Conservation (phyloP, 2,888 invertebrate species). For the Diarsia rubi region DNA sequence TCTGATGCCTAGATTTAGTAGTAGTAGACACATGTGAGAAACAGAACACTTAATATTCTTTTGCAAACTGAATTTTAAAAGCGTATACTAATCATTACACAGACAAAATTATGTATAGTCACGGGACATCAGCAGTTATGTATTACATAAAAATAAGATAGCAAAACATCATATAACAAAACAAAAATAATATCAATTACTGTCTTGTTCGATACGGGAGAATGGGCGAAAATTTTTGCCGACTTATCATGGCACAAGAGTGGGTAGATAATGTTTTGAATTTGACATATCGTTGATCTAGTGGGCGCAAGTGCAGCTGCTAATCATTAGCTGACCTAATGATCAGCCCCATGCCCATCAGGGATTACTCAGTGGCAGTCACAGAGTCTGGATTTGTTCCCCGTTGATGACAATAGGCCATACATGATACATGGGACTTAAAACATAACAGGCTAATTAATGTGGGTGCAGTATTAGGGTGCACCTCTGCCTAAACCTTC, state of each 20-base stretch:
- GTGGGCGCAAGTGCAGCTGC: too few relatives aligned
- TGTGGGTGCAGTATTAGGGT: too few relatives aligned
- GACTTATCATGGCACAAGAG: neutral
- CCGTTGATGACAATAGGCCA: too few relatives aligned
- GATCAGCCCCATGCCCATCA: too few relatives aligned
- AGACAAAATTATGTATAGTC: neutral
- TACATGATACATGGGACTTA: too few relatives aligned
- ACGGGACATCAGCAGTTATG: conserved; percentile 17
- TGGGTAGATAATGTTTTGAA: neutral
- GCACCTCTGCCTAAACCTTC: too few relatives aligned
- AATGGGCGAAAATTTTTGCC: neutral
- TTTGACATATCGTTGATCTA: neutral
- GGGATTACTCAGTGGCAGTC: too few relatives aligned
- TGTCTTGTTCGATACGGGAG: neutral
- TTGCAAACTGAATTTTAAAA: neutral
- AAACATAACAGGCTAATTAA: too few relatives aligned
- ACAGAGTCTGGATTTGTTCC: too few relatives aligned
- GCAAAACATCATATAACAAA: neutral
- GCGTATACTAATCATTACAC: conserved; percentile 1
- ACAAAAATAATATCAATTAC: conserved; percentile 9
- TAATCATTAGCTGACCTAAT: too few relatives aligned
- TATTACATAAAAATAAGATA: neutral
- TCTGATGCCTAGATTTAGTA: neutral
- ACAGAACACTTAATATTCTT: neutral
- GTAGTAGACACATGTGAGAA: neutral